These are phyloP conservation scores for Arion vulgaris DNA, from an alignment of 1,140 invertebrate genomes.

Conservation along the genomic window DNA sequence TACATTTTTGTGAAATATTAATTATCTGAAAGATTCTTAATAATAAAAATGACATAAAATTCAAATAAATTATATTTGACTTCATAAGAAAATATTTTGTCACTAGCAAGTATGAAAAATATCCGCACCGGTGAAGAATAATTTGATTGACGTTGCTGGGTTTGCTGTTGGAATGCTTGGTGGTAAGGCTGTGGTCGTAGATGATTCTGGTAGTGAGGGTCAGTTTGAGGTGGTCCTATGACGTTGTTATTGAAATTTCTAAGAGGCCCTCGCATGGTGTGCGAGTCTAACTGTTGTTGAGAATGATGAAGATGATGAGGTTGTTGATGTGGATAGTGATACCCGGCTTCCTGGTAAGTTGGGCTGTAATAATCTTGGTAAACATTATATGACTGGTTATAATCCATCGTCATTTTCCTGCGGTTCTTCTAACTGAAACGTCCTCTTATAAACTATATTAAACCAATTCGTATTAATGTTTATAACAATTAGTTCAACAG, in stretches of 20 bases:
- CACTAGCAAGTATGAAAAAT: constrained; percentile 1
- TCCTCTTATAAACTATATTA: no score
- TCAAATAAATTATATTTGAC: no score
- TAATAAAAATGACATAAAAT: background rate
- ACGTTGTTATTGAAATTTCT: constrained; percentile 23
- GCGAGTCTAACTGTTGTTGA: background rate
- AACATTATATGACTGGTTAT: constrained; percentile 43
- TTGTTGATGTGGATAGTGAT: no score
- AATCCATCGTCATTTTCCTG: constrained; percentile 45
- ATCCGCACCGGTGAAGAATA: background rate
- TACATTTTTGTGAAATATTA: no score
- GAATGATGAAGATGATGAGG: no score
- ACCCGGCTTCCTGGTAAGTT: constrained; percentile 35
- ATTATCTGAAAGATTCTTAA: no score
- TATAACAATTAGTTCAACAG: no score
- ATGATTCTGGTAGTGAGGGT: background rate
- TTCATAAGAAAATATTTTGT: no score
- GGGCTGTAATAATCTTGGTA: constrained; percentile 46
- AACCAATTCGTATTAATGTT: no score
- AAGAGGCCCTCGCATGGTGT: background rate
- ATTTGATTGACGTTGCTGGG: background rate
- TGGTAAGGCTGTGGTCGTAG: background rate
- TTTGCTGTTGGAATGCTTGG: background rate
- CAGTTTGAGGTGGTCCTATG: background rate
- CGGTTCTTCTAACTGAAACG: background rate